A percentile compares a stretch with the other conserved stretches of the same genome.
phyloP scores from a whole-genome alignment of 2,113 vertebrate species.

The Eretmochelys imbricata region DNA sequence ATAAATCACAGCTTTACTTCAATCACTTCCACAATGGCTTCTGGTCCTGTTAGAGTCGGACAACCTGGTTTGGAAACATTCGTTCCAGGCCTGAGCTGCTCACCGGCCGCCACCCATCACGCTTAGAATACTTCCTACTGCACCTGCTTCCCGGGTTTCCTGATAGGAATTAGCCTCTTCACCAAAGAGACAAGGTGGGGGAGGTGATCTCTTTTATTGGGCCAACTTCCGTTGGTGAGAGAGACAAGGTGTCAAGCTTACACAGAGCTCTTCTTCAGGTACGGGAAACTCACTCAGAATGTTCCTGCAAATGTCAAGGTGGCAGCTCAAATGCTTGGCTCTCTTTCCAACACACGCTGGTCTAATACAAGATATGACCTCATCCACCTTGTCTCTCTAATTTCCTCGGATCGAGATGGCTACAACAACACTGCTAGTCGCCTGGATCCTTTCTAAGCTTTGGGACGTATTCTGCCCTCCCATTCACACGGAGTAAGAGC shows the following conservation, averaged over 20 bases:
- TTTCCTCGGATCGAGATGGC: too few species aligned
- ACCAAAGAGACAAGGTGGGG: not conserved
- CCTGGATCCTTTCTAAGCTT: not conserved
- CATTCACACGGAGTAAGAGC: not conserved
- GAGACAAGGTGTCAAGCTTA: not conserved
- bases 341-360: not conserved
- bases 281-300: not conserved
- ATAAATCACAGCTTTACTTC: not conserved
- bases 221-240: not conserved
- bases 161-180: not conserved
- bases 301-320: too few species aligned
- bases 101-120: not conserved
- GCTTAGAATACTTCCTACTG: not conserved
- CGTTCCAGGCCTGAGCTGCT: not conserved
- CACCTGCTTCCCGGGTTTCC: not conserved
- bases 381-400: too few species aligned
- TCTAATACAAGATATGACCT: not conserved
- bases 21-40: rapidly evolving
- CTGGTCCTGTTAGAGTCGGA: not conserved
- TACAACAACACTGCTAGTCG: too few species aligned
- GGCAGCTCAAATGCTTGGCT: not conserved
- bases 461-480: not conserved
- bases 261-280: not conserved
- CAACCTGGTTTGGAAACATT: not conserved
- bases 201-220: not conserved